Evolutionary conservation across 1,140 invertebrate species (phyloP).

Genomic region (Drusus annulatus): DNA sequence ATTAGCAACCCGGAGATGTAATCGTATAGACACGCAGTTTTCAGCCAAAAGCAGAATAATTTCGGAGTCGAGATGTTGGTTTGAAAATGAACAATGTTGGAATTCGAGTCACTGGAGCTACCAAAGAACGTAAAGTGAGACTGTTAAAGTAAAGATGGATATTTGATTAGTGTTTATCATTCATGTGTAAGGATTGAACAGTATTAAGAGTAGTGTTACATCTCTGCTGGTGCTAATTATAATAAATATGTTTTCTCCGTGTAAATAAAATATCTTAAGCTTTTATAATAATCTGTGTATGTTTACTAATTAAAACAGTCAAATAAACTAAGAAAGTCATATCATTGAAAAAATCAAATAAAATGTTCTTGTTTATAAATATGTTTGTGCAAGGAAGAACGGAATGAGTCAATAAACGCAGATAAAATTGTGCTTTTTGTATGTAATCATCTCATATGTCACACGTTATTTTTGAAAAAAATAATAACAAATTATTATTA

Average conservation of each 20-base stretch:
- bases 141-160: conserved; percentile 1
- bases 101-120: background rate
- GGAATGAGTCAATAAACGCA: too few relatives aligned
- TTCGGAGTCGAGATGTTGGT: too few relatives aligned
- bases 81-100: background rate
- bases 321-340: too few relatives aligned
- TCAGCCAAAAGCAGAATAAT: too few relatives aligned
- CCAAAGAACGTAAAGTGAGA: conserved; percentile 32
- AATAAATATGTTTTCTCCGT: background rate
- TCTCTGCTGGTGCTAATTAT: conserved; percentile 10
- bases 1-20: background rate
- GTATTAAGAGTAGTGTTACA: background rate
- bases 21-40: background rate
- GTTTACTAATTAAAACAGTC: too few relatives aligned
- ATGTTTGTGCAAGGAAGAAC: too few relatives aligned
- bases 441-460: too few relatives aligned
- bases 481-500: too few relatives aligned
- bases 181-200: conserved; percentile 8
- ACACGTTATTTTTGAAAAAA: too few relatives aligned
- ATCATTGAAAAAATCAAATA: too few relatives aligned
- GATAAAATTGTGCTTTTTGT: too few relatives aligned
- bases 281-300: background rate
- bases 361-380: too few relatives aligned
- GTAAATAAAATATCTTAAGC: background rate
- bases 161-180: background rate